These are phyloP conservation scores for Taxidea taxus DNA, from an alignment of 2,113 vertebrate species.

Conservation along the genomic window DNA sequence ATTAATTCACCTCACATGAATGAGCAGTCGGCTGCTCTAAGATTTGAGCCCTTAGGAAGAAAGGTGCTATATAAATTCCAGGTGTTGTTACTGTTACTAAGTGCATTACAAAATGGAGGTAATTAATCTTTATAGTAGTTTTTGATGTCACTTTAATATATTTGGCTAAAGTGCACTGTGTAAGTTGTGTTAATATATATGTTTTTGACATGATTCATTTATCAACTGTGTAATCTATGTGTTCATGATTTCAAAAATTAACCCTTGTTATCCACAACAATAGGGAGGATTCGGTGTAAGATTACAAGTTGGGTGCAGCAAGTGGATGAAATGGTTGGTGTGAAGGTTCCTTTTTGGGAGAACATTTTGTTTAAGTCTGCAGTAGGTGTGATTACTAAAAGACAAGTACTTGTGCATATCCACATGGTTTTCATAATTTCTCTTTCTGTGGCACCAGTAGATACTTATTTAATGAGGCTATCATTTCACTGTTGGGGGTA, in stretches of 20 bases:
- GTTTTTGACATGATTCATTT: slow-evolving; percentile 62
- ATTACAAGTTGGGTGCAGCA: slow-evolving; percentile 63
- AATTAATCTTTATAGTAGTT: slow-evolving; percentile 72
- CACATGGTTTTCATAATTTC: neutral
- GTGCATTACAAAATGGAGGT: slow-evolving; percentile 73
- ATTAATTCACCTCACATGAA: slow-evolving; percentile 71
- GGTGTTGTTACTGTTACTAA: slow-evolving; percentile 75
- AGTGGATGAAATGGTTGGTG: slow-evolving; percentile 51
- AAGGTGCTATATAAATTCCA: slow-evolving; percentile 71
- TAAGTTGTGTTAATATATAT: slow-evolving; percentile 63
- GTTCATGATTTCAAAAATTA: slow-evolving; percentile 68
- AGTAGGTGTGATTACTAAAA: slow-evolving; percentile 7
- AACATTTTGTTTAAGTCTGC: slow-evolving; percentile 14
- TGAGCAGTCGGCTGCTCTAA: slow-evolving; percentile 73
- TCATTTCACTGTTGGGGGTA: neutral
- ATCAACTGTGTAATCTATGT: slow-evolving; percentile 55
- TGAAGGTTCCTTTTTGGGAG: slow-evolving; percentile 47
- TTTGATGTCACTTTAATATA: slow-evolving; percentile 67
- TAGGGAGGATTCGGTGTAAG: slow-evolving; percentile 60
- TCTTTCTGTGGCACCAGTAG: slow-evolving; percentile 6
- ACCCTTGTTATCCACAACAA: slow-evolving; percentile 62
- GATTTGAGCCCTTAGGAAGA: slow-evolving; percentile 68
- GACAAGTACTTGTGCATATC: neutral
- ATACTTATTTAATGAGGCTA: neutral
- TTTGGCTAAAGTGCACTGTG: slow-evolving; percentile 70